phyloP scores from a whole-genome alignment of 1,140 invertebrate species.

The Drosophila repletoides region DNA sequence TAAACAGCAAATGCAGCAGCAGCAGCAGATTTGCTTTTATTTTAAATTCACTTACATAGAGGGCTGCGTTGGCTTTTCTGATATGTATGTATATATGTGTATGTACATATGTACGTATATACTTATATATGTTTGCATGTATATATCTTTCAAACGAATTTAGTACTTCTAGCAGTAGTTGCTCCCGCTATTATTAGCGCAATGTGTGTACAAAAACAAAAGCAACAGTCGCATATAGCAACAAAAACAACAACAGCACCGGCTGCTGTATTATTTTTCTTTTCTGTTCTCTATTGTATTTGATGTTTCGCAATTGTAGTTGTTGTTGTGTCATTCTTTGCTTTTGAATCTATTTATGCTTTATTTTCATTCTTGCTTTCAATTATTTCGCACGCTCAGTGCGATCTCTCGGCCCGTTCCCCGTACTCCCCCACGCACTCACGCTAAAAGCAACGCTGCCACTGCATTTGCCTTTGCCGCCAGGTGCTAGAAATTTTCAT shows the following conservation, averaged over 20 bases:
- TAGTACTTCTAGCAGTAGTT: conserved; percentile 58
- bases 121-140: conserved; percentile 9
- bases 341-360: conserved; percentile 43
- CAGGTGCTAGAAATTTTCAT: conserved; percentile 21
- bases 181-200: conserved; percentile 72
- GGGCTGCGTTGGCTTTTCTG: background rate
- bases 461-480: conserved; percentile 7
- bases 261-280: conserved; percentile 18
- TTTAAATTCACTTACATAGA: conserved; percentile 18
- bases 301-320: conserved; percentile 27
- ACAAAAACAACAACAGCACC: conserved; percentile 20
- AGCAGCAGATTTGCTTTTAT: conserved; percentile 14
- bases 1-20: conserved; percentile 15
- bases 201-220: conserved; percentile 58
- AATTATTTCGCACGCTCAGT: conserved; percentile 37
- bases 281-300: conserved; percentile 24
- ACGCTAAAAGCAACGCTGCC: background rate
- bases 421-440: background rate
- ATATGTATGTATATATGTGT: conserved; percentile 7
- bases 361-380: conserved; percentile 36
- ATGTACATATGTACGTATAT: conserved; percentile 16
- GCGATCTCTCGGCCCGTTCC: background rate
- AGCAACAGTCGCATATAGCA: conserved; percentile 11
- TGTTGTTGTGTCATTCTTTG: conserved; percentile 40
- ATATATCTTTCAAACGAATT: conserved; percentile 34